Conservation (phyloP, 2,888 invertebrate species). For the Harpalus rufipes region DNA sequence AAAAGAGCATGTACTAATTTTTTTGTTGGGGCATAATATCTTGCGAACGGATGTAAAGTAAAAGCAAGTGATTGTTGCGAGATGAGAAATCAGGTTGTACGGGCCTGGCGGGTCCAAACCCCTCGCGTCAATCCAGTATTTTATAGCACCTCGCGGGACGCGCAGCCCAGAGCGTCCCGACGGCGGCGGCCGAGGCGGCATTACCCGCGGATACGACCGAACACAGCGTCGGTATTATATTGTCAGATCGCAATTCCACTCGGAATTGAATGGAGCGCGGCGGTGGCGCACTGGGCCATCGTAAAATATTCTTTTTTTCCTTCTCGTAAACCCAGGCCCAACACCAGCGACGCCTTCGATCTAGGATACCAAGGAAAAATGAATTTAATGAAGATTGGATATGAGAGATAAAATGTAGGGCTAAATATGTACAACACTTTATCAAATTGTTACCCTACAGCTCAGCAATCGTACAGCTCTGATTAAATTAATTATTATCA, state of each 20-base stretch:
- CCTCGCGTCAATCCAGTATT: conserved; percentile 64
- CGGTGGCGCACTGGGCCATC: conserved; percentile 47
- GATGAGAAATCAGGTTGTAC: conserved; percentile 33
- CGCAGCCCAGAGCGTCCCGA: conserved; percentile 2
- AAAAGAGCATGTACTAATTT: neutral
- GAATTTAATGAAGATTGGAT: too few species aligned
- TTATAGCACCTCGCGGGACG: conserved; percentile 63
- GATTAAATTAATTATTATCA: too few species aligned
- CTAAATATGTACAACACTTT: too few species aligned
- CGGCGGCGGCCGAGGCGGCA: conserved; percentile 37
- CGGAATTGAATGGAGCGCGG: conserved; percentile 65
- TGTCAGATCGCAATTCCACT: conserved; percentile 66
- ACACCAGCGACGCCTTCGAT: conserved; percentile 5
- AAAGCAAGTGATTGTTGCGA: neutral
- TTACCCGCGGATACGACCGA: conserved; percentile 60
- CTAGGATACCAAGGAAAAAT: conserved; percentile 13
- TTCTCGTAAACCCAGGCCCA: conserved; percentile 26
- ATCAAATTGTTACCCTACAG: too few species aligned
- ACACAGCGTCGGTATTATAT: conserved; percentile 66
- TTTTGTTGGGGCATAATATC: neutral
- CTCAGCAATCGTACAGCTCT: too few species aligned
- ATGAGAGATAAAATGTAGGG: too few species aligned
- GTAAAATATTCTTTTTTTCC: conserved; percentile 64
- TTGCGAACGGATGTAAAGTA: neutral
- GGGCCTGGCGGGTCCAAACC: conserved; percentile 32